A percentile compares a stretch with the other conserved stretches of the same genome.
Evolutionary conservation across 2,888 invertebrate genomes (phyloP).

Genomic region (Cynaeus angustus): DNA sequence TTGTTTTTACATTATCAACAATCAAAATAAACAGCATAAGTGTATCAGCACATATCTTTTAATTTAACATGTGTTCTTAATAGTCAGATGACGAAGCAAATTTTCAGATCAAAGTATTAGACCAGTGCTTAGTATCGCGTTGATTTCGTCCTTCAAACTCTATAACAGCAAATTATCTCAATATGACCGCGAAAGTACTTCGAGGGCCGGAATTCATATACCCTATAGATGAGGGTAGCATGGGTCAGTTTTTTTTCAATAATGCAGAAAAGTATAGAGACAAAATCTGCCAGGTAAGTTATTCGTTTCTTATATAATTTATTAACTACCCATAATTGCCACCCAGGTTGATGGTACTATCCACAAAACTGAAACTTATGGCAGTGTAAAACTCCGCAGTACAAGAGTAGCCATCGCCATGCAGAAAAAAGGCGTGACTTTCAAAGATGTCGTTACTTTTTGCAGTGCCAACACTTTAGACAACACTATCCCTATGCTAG

Average conservation of each 20-base stretch:
- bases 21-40: too few relatives aligned
- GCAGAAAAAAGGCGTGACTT: constrained; percentile 66
- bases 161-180: too few relatives aligned
- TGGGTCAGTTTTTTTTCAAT: constrained; percentile 35
- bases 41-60: too few relatives aligned
- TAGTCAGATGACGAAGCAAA: not conserved
- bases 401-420: constrained; percentile 71
- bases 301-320: not conserved
- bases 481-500: constrained; percentile 71
- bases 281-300: constrained; percentile 21
- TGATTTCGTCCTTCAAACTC: too few relatives aligned
- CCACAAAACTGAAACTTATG: constrained; percentile 43
- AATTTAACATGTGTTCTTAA: too few relatives aligned
- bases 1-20: not conserved
- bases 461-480: constrained; percentile 72
- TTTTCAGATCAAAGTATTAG: too few relatives aligned
- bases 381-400: constrained; percentile 62
- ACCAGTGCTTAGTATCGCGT: too few relatives aligned
- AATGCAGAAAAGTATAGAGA: constrained; percentile 7
- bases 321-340: constrained; percentile 57
- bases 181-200: not conserved
- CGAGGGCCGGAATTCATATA: not conserved
- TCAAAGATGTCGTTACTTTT: constrained; percentile 71
- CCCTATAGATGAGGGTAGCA: not conserved
- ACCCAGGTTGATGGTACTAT: constrained; percentile 20